Evolutionary conservation across 1,140 invertebrate species (phyloP).

Genomic region (Trachelipus rathkii): DNA sequence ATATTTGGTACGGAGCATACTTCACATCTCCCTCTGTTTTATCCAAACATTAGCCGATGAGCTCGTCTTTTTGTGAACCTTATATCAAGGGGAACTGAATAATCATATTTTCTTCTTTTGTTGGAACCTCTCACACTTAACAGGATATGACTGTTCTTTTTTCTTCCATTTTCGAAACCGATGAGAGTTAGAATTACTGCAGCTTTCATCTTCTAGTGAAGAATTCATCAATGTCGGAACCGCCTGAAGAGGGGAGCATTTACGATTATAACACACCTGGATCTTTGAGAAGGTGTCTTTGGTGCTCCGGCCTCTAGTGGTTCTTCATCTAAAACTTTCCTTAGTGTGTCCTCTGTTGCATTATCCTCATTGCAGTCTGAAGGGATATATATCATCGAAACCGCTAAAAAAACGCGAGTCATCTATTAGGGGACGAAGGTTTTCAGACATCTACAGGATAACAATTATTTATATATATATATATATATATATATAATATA

Average conservation of each 20-base stretch:
- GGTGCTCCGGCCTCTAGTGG: background rate
- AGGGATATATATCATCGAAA: no score
- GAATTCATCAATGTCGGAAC: background rate
- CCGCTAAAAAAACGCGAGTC: no score
- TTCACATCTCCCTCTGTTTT: constrained; percentile 49
- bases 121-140: background rate
- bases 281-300: background rate
- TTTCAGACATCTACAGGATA: no score
- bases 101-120: constrained; percentile 16
- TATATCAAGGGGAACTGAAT: constrained; percentile 38
- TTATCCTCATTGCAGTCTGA: no score
- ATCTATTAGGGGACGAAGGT: no score
- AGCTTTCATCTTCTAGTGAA: background rate
- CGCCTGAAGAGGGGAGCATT: background rate
- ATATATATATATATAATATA: no score
- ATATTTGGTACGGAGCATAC: constrained; percentile 43
- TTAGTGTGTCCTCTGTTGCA: no score
- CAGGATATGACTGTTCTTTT: background rate
- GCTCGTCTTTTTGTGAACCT: constrained; percentile 48
- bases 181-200: background rate
- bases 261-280: background rate
- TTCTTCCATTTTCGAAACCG: background rate
- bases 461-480: no score
- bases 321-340: no score
- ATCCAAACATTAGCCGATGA: constrained; percentile 48